Conservation (phyloP, 1,140 invertebrate genomes). For the Oscheius sp. region DNA sequence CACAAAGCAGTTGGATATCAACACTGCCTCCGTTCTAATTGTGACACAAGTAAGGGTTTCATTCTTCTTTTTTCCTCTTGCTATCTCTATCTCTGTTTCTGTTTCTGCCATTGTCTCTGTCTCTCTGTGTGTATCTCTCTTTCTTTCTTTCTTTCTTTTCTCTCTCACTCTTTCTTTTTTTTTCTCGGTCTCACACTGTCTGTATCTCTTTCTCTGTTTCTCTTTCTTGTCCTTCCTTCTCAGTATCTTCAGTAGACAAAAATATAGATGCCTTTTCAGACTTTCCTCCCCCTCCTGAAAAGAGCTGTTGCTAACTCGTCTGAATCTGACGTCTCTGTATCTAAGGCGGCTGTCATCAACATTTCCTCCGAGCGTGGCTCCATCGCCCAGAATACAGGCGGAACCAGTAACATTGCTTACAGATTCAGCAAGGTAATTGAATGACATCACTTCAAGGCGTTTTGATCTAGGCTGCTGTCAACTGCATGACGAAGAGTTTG, state of each 20-base stretch:
- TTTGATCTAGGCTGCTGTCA: constrained; percentile 21
- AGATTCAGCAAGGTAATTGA: constrained; percentile 15
- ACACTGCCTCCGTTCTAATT: constrained; percentile 1
- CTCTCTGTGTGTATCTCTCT: too few species aligned
- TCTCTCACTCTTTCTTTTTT: too few species aligned
- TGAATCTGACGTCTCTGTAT: not conserved
- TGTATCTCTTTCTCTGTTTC: too few species aligned
- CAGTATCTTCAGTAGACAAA: not conserved
- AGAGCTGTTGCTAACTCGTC: constrained; percentile 66
- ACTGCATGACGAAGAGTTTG: constrained; percentile 10
- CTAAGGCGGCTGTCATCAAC: not conserved
- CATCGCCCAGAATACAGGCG: not conserved
- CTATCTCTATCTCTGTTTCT: too few species aligned
- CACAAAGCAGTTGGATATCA: constrained; percentile 18
- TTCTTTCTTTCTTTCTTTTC: too few species aligned
- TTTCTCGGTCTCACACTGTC: too few species aligned
- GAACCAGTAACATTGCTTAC: constrained; percentile 8
- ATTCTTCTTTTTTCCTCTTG: constrained; percentile 17
- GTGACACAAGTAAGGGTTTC: constrained; percentile 19
- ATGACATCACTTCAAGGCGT: not conserved
- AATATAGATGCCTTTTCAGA: constrained; percentile 62
- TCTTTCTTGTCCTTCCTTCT: too few species aligned
- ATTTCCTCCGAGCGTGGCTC: constrained; percentile 15
- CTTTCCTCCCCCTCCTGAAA: constrained; percentile 74
- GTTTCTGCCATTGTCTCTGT: too few species aligned